phyloP scores from a whole-genome alignment of 2,113 vertebrate genomes.

The Hyaena hyaena region DNA sequence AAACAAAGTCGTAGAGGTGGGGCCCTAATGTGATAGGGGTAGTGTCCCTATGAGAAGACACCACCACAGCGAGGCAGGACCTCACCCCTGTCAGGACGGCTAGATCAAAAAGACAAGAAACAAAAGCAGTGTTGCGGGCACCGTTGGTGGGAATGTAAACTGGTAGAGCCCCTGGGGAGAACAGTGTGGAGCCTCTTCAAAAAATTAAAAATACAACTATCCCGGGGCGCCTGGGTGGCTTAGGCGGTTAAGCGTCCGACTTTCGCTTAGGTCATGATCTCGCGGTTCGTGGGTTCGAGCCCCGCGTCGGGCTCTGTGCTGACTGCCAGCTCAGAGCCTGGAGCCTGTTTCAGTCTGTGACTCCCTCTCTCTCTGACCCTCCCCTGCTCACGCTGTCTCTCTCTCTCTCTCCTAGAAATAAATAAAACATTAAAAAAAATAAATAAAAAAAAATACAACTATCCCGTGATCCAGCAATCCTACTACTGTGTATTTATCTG shows the following conservation, averaged over 20 bases:
- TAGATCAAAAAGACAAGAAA: neutral
- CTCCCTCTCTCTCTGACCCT: too few relatives aligned
- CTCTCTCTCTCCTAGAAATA: too few relatives aligned
- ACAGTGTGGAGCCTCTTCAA: neutral
- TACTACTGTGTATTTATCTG: neutral
- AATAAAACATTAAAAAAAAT: too few relatives aligned
- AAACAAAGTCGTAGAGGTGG: neutral
- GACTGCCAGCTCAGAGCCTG: too few relatives aligned
- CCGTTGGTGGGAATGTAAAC: neutral
- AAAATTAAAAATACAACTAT: neutral
- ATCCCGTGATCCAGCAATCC: neutral
- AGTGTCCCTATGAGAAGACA: neutral
- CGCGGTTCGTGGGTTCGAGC: too few relatives aligned
- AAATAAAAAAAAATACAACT: neutral
- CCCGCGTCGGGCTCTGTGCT: too few relatives aligned
- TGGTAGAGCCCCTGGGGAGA: too few relatives aligned
- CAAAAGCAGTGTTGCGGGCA: neutral
- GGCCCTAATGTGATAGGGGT: neutral
- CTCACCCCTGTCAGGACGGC: neutral
- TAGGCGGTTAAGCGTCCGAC: too few relatives aligned
- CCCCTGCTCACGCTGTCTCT: too few relatives aligned
- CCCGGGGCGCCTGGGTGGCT: too few relatives aligned
- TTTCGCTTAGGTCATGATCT: too few relatives aligned
- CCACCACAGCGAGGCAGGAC: neutral
- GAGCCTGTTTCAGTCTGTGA: too few relatives aligned